Evolutionary conservation across 1,140 invertebrate genomes (phyloP), one percentile per base, ranked within the genome.

Genomic region (Calliphora vicina): DNA sequence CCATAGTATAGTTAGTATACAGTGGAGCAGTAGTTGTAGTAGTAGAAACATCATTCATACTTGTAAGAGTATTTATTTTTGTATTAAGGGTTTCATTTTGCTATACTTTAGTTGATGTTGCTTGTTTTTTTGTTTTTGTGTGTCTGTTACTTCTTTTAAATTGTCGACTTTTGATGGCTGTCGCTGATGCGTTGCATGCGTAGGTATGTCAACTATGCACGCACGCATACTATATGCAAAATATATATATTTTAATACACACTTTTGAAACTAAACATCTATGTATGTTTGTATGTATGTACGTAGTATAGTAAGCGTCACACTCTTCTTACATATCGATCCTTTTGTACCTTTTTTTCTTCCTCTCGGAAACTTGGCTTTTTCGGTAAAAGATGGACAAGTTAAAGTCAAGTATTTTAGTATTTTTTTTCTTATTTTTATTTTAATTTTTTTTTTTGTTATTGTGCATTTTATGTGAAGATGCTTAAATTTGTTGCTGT

Each of bases 181-280:
- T 42, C 81, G 82, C 80, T 84, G 84, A 86, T 85, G 86, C 86
- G 81, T 82, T 76, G 84, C 84, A 85, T 89, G 88, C 88, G 88
- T 89, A 89, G 88, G 88, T 87, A 89, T 89, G 86, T 86, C 86
- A 88, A 85, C 87, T 86, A 89, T 87, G 87, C 84, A 88, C 86
- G 86, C 86, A 89, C 88, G 87, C 86, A 89, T 61, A n/a, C n/a
- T n/a, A 74, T 57, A 76, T 26, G 76, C 74, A 78, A 80, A 27
- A 50, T 43, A 80, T 27, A 76, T 45, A 10, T 57, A 35, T 17
- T 1, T 27, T 20, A 15, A 81, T 12, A n/a, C 12, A 10, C 17
- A 25, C 17, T 20, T 4, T 20, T 78, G 13, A 10, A 78, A 45
- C 5, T 5, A 27, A 45, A 25, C 26, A 25, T 20, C 43, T 27